These are phyloP conservation scores for Heliothis subflexa DNA, from an alignment of 1,140 invertebrate genomes.

Conservation along the genomic window DNA sequence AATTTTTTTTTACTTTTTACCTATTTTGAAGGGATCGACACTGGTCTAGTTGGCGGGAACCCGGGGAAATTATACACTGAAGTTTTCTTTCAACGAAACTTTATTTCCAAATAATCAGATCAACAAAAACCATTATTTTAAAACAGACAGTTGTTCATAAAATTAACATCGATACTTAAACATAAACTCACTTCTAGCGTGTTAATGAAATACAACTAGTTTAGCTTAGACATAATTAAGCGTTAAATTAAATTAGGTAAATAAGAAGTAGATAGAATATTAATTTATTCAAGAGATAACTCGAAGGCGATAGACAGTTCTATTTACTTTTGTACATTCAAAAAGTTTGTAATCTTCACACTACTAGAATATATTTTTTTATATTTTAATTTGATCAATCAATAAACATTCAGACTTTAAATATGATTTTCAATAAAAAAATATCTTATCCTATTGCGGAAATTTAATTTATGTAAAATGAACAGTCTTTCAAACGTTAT, in stretches of 20 bases:
- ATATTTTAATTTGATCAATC: slow-evolving; percentile 10
- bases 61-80: background rate
- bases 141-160: background rate
- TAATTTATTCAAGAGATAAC: background rate
- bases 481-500: slow-evolving; percentile 24
- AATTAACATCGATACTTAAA: slow-evolving; percentile 4
- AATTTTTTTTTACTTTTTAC: too few relatives aligned
- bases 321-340: background rate
- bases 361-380: background rate
- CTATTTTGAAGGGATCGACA: too few relatives aligned
- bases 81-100: background rate
- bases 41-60: background rate
- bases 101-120: slow-evolving; percentile 14
- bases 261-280: background rate
- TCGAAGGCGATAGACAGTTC: background rate
- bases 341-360: background rate
- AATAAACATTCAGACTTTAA: slow-evolving; percentile 11
- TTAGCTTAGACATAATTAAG: background rate
- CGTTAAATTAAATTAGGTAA: background rate
- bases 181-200: background rate
- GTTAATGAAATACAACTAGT: background rate
- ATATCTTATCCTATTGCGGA: slow-evolving; percentile 16
- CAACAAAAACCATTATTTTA: slow-evolving; percentile 24
- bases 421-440: slow-evolving; percentile 11
- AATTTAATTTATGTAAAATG: slow-evolving; percentile 16